Conservation (phyloP, 2,113 vertebrate genomes). For the Chaetodon trifascialis region DNA sequence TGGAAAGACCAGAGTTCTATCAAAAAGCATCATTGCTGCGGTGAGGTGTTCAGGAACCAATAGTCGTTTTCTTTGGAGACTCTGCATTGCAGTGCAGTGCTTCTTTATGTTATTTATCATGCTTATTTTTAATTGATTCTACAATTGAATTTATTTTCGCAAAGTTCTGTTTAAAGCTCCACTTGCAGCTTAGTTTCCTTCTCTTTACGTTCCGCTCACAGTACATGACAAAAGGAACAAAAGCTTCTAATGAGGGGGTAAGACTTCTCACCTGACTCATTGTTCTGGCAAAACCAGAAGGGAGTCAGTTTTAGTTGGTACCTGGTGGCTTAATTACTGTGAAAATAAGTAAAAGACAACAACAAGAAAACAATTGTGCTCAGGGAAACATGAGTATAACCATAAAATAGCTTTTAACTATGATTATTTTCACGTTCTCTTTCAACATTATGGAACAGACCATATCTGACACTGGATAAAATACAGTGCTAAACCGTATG, state of each 20-base stretch:
- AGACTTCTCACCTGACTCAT: neutral
- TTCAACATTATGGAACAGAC: too few species aligned
- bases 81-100: neutral
- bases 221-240: conserved; percentile 8
- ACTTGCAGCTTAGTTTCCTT: neutral
- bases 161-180: neutral
- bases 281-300: neutral
- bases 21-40: neutral
- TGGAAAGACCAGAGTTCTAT: neutral
- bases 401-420: too few species aligned
- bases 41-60: neutral
- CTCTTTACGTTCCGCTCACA: neutral
- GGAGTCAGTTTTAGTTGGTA: neutral
- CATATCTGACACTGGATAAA: too few species aligned
- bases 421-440: too few species aligned
- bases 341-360: neutral
- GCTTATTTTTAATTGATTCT: too few species aligned
- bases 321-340: neutral
- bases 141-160: neutral
- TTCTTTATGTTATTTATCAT: neutral
- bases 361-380: too few species aligned
- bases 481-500: too few species aligned
- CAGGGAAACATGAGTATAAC: too few species aligned
- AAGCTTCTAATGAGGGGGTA: neutral
- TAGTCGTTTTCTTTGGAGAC: neutral